Evolutionary conservation across 2,113 vertebrate species (phyloP).

Genomic region (Peromyscus polionotus): DNA sequence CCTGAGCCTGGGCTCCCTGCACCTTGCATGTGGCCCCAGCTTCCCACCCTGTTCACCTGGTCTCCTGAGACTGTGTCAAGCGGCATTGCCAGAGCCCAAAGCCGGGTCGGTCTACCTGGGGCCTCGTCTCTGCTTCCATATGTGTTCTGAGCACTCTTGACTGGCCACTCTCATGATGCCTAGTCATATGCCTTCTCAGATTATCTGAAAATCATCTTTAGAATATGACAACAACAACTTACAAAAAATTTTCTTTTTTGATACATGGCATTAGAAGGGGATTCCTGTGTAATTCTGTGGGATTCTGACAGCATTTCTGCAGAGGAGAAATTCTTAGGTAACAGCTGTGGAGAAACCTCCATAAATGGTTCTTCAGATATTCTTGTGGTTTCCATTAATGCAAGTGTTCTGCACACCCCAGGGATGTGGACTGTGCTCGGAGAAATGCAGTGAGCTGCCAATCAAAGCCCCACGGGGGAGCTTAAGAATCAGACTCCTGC

Average conservation of each 20-base stretch:
- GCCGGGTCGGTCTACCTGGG: neutral
- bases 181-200: neutral
- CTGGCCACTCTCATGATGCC: neutral
- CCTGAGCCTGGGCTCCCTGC: neutral
- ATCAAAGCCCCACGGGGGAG: conserved; percentile 55
- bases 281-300: conserved; percentile 85
- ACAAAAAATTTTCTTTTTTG: conserved; percentile 80
- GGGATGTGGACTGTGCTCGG: conserved; percentile 72
- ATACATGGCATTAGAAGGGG: conserved; percentile 84
- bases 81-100: neutral
- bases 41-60: too few species aligned
- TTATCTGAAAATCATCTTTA: conserved; percentile 23
- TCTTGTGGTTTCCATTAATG: conserved; percentile 72
- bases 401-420: conserved; percentile 68
- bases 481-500: conserved; percentile 73
- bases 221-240: conserved; percentile 19
- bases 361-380: conserved; percentile 78
- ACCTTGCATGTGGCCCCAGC: neutral
- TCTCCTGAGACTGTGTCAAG: neutral
- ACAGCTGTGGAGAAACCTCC: conserved; percentile 77
- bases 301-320: conserved; percentile 80
- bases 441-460: conserved; percentile 71
- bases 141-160: neutral
- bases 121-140: neutral
- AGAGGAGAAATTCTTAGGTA: conserved; percentile 81